A percentile compares a stretch with the other conserved stretches of the same genome.
These are phyloP conservation scores for Harpalus rufipes DNA, from an alignment of 2,888 invertebrate genomes.

Conservation along the genomic window DNA sequence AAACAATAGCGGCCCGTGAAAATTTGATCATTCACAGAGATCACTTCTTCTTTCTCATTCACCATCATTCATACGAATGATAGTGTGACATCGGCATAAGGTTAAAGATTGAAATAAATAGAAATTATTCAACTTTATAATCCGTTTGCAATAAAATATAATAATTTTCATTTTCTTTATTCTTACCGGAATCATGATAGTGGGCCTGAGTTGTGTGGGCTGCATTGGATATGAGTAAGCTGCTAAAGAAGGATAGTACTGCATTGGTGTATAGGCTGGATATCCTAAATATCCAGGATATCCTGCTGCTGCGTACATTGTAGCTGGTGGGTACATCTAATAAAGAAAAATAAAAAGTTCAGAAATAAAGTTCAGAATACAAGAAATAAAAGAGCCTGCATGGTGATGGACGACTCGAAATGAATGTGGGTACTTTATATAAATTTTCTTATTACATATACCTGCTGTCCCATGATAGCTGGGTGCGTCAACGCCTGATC, in stretches of 20 bases:
- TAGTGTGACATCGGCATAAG: too few relatives aligned
- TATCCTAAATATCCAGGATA: slow-evolving; percentile 88
- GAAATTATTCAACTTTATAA: too few relatives aligned
- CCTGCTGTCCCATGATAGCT: slow-evolving; percentile 78
- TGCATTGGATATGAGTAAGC: slow-evolving; percentile 83
- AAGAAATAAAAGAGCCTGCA: too few relatives aligned
- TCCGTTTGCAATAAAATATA: too few relatives aligned
- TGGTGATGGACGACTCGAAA: too few relatives aligned
- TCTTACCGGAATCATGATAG: slow-evolving; percentile 88
- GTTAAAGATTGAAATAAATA: too few relatives aligned
- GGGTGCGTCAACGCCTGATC: slow-evolving; percentile 85
- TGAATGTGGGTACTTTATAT: too few relatives aligned
- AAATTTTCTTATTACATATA: slow-evolving; percentile 70
- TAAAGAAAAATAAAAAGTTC: slow-evolving; percentile 64
- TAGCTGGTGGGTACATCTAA: slow-evolving; percentile 86
- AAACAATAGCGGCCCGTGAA: too few relatives aligned
- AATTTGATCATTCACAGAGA: too few relatives aligned
- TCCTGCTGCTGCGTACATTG: slow-evolving; percentile 84
- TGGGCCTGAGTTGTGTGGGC: slow-evolving; percentile 84
- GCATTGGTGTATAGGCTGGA: slow-evolving; percentile 86
- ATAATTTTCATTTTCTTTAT: not conserved
- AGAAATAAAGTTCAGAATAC: too few relatives aligned
- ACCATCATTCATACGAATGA: too few relatives aligned
- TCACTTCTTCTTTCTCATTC: too few relatives aligned
- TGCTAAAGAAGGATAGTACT: slow-evolving; percentile 84